These are phyloP conservation scores for Xanthorhoe spadicearia DNA, from an alignment of 2,888 invertebrate species.

Conservation along the genomic window DNA sequence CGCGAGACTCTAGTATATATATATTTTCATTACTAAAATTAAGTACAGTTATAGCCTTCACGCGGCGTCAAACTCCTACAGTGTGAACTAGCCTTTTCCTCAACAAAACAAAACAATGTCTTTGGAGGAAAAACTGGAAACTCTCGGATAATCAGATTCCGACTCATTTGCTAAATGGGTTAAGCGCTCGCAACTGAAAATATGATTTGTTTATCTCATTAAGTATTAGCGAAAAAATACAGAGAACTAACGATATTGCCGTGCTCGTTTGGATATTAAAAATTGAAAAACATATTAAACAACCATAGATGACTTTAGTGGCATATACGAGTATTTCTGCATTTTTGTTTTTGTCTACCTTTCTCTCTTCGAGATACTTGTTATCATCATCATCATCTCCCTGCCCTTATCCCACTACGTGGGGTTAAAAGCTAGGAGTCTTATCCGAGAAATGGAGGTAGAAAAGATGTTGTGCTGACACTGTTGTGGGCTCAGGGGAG, in stretches of 20 bases:
- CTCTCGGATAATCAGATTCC: slow-evolving; percentile 61
- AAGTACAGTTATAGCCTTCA: neutral
- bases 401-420: no score
- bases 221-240: slow-evolving; percentile 20
- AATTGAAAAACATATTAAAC: neutral
- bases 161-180: slow-evolving; percentile 76
- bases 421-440: no score
- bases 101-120: slow-evolving; percentile 69
- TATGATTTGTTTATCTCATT: slow-evolving; percentile 45
- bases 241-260: slow-evolving; percentile 8
- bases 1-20: no score
- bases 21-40: no score
- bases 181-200: slow-evolving; percentile 54
- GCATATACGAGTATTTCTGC: no score
- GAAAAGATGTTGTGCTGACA: no score
- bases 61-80: neutral
- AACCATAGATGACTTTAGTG: no score
- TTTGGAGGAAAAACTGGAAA: slow-evolving; percentile 45
- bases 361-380: no score
- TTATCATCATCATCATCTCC: no score
- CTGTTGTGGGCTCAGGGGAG: no score
- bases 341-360: no score
- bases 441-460: no score
- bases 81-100: slow-evolving; percentile 46
- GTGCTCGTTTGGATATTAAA: neutral